Percentiles rank a stretch among this genome's conserved stretches.
Conservation (phyloP, 2,888 invertebrate species). For the Dicycla oo region DNA sequence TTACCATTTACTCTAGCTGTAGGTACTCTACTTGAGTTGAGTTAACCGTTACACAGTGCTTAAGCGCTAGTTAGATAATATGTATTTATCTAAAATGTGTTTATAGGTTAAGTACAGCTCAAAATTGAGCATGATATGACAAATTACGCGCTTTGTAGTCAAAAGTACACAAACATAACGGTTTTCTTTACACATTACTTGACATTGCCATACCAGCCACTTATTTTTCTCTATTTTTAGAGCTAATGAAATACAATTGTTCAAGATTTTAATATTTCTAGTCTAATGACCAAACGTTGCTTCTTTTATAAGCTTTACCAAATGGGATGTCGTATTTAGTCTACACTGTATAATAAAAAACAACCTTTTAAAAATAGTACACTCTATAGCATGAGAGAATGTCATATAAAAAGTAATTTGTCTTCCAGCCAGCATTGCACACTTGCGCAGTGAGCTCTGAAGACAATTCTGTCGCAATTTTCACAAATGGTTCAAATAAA, state of each 20-base stretch:
- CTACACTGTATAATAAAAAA: slow-evolving; percentile 8
- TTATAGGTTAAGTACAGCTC: slow-evolving; percentile 38
- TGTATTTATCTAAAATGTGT: slow-evolving; percentile 10
- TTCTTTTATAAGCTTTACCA: not conserved
- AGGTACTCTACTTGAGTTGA: not conserved
- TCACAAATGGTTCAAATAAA: slow-evolving; percentile 55
- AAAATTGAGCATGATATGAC: slow-evolving; percentile 23
- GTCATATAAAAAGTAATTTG: slow-evolving; percentile 52
- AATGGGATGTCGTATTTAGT: slow-evolving; percentile 5
- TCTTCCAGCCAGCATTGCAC: slow-evolving; percentile 40
- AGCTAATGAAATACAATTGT: not conserved
- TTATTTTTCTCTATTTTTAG: not conserved
- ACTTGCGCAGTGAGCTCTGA: slow-evolving; percentile 31
- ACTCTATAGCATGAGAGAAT: slow-evolving; percentile 29
- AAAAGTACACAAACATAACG: slow-evolving; percentile 6
- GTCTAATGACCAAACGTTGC: not conserved
- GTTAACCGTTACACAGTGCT: slow-evolving; percentile 32
- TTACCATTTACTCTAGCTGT: slow-evolving; percentile 10
- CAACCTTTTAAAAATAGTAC: slow-evolving; percentile 16
- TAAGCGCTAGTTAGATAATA: not conserved
- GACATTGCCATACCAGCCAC: not conserved
- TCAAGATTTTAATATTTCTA: not conserved
- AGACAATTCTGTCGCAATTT: slow-evolving; percentile 54
- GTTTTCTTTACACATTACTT: not conserved
- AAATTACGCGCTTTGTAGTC: not conserved